Base-by-base conservation (phyloP, 2,113 vertebrate species). In the Sceloporus tristichus region DNA sequence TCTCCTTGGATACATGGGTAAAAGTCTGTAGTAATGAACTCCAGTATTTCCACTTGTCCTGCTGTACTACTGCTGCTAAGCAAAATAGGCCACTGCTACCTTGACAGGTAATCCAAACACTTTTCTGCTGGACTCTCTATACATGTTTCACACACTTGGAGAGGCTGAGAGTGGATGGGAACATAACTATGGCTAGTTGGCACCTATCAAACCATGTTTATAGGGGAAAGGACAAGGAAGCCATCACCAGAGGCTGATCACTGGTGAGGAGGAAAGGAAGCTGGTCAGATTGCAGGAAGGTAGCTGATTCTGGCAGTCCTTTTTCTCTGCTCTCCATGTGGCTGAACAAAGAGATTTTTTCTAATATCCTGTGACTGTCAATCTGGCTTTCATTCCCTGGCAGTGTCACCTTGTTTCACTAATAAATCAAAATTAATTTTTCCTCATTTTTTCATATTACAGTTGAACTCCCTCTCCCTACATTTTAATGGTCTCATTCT, bases 401-500 rank as follows among this genome's bases (percentile, higher is more conserved):
- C 66, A 85, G 86, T 80, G 90, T 92, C 85, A 91, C 5, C 76
- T 1, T 86, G 89, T 94, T 93, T 93, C 93, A 89, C 87, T 96
- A 94, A 96, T 75, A 95, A 96, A 95, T 91, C 94, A 90, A 95
- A 93, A 94, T 95, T 92, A 94, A 93, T 92, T 91, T 91, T 91
- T 88, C 38, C n/a, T 53, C 87, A 92, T 89, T 76, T 93, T 94
- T 94, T 92, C 92, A 92, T 73, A 77, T 88, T 91, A 89, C 91
- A 93, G 86, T 89, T 79, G 93, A 77, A 91, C 94, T 86, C 82
- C 92, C 66, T 88, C 94, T 93, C 82, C 66, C 27, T 95, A 84
- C 89, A 90, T 95, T 96, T 95, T 96, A 96, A 95, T 94, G 91
- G 93, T 16, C 87, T 94, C 68, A 92, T 91, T 87, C 89, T 92